Percentiles rank a stretch among this genome's conserved stretches.
phyloP scores from a whole-genome alignment of 1,140 invertebrate genomes.

The Leguminivora glycinivorella region DNA sequence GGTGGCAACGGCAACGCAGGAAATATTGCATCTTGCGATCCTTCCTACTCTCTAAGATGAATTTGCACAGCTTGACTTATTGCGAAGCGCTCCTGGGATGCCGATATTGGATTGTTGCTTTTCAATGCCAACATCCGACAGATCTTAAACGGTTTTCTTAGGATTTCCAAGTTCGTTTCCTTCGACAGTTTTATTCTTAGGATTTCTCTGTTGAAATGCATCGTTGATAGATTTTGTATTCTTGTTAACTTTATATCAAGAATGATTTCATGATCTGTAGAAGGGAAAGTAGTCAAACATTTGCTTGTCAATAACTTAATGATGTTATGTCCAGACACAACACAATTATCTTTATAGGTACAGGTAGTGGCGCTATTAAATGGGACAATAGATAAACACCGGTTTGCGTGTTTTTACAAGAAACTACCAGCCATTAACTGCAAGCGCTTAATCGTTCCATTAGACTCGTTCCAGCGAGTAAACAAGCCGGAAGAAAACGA shows the following conservation, averaged over 20 bases:
- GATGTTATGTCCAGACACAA: not conserved
- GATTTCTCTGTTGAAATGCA: not conserved
- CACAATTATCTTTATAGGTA: not conserved
- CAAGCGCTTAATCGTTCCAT: not conserved
- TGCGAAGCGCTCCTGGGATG: not conserved
- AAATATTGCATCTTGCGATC: slow-evolving; percentile 1
- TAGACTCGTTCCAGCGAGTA: not conserved
- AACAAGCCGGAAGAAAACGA: not conserved
- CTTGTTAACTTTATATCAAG: not conserved
- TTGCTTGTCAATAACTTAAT: not conserved
- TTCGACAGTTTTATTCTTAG: not conserved
- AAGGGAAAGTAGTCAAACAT: not conserved
- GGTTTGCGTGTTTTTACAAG: slow-evolving; percentile 7
- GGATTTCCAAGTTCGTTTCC: not conserved
- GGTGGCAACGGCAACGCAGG: not conserved
- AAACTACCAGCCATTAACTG: not conserved
- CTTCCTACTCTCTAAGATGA: slow-evolving; percentile 7
- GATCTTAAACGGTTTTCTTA: not conserved
- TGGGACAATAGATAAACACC: slow-evolving; percentile 3
- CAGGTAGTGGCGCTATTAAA: not conserved
- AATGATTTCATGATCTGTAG: not conserved
- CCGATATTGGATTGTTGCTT: slow-evolving; percentile 27
- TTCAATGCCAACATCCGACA: slow-evolving; percentile 16
- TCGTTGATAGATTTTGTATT: not conserved
- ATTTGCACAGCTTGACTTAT: slow-evolving; percentile 21